Base-by-base conservation (phyloP, 2,113 vertebrate genomes). In the Upupa epops region DNA sequence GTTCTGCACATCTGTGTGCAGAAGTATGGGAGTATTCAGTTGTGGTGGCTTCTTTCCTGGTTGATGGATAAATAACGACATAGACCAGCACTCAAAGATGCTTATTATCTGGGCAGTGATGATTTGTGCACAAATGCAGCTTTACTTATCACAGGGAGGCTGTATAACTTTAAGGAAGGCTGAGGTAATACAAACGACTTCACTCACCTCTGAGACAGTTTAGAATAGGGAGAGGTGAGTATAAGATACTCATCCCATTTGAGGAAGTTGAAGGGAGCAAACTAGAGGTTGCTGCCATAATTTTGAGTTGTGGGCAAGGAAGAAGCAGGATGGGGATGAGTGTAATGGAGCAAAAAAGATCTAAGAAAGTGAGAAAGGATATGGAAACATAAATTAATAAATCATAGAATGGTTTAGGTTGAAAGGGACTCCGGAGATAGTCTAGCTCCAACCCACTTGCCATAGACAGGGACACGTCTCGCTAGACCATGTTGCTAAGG, bases 201-300 rank as follows among this genome's bases (percentile, higher is more conserved):
- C 0, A 1, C 21, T 78, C 13, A 1, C 32, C 11, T 64, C 58
- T 61, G 32, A 76, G 71, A 21, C 19, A 18, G n/a, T 7, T 31
- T 83, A 2, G 3, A 60, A 19, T 54, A 26, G 36, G 0, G 1
- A 3, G 14, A 3, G 14, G 25, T 3, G 3, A 16, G 6, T 16
- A 6, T n/a, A 51, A 56, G 22, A 22, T 25, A 11, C 3, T 3
- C 5, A 8, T 70, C 11, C 32, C 5, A 4, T 52, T 28, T 75
- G 61, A 64, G 56, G 72, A 22, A 73, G 40, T 42, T 19, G 26
- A 37, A 64, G 40, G 31, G 21, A 20, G 15, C 26, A 60, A 56
- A 55, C 29, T n/a, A 5, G 20, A 75, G 49, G 19, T 31, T 82
- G 11, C 8, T 55, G 2, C 11, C 24, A 2, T 37, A 49, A 31